phyloP scores from a whole-genome alignment of 2,797 vertebrate species.

The Pangasius sanitwongsei region DNA sequence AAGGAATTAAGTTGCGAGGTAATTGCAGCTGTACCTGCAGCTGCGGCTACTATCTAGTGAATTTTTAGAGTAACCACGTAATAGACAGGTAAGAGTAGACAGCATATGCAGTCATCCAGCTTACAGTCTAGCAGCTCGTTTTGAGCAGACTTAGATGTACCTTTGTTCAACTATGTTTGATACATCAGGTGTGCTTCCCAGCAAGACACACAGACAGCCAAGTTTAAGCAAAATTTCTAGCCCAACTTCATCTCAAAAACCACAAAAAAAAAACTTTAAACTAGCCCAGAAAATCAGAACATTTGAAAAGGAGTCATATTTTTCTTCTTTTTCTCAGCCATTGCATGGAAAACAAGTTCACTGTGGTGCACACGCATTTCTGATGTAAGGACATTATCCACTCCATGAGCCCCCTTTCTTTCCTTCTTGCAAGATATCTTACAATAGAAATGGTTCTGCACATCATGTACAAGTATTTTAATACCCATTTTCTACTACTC shows the following conservation, averaged over 20 bases:
- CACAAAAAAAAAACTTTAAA: neutral
- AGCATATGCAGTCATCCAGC: neutral
- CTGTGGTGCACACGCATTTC: neutral
- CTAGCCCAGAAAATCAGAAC: neutral
- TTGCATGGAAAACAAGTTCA: neutral
- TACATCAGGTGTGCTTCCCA: neutral
- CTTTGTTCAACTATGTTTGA: neutral
- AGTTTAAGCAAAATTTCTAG: neutral
- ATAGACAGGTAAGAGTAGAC: neutral
- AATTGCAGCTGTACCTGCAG: neutral
- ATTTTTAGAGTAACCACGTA: neutral
- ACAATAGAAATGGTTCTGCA: neutral
- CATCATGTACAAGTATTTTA: neutral
- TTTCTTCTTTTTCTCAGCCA: neutral
- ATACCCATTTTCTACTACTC: neutral
- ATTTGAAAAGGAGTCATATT: neutral
- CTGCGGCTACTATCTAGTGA: no score
- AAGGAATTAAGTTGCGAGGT: neutral
- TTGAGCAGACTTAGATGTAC: neutral
- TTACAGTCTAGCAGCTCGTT: neutral
- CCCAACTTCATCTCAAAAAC: neutral
- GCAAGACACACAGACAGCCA: neutral
- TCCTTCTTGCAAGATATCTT: neutral
- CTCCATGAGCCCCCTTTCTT: neutral
- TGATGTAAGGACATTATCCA: neutral